phyloP scores from a whole-genome alignment of 2,888 invertebrate species.

The Sclerodermus sp. region DNA sequence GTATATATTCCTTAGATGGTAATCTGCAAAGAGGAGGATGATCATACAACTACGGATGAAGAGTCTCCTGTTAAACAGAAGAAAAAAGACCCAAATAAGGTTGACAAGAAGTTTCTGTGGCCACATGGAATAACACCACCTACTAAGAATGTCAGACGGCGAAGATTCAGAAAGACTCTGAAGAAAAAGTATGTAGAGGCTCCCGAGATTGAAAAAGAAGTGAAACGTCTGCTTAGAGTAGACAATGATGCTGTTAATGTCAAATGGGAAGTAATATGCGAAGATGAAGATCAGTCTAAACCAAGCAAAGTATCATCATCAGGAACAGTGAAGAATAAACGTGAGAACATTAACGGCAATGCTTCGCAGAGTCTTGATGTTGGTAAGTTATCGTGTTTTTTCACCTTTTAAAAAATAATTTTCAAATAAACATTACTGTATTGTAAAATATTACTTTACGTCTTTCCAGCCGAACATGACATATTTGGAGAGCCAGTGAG shows the following conservation, averaged over 20 bases:
- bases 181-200: conserved; percentile 97
- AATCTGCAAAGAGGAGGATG: conserved; percentile 86
- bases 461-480: conserved; percentile 76
- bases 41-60: conserved; percentile 73
- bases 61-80: conserved; percentile 78
- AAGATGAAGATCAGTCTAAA: conserved; percentile 73
- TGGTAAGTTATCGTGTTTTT: conserved; percentile 45
- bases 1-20: conserved; percentile 65
- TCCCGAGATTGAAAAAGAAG: conserved; percentile 97
- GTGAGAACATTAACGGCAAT: conserved; percentile 49
- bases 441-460: conserved; percentile 33
- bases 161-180: conserved; percentile 90
- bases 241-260: conserved; percentile 92
- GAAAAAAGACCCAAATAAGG: conserved; percentile 81
- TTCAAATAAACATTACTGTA: not conserved
- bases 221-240: conserved; percentile 84
- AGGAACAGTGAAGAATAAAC: conserved; percentile 49
- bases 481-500: conserved; percentile 93
- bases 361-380: conserved; percentile 58
- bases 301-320: conserved; percentile 53
- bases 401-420: not conserved
- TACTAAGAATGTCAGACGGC: conserved; percentile 89
- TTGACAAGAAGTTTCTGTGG: conserved; percentile 90
- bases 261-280: conserved; percentile 86
- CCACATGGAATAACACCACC: conserved; percentile 97